phyloP scores from a whole-genome alignment of 2,888 invertebrate species.

The Sycophila texana region DNA sequence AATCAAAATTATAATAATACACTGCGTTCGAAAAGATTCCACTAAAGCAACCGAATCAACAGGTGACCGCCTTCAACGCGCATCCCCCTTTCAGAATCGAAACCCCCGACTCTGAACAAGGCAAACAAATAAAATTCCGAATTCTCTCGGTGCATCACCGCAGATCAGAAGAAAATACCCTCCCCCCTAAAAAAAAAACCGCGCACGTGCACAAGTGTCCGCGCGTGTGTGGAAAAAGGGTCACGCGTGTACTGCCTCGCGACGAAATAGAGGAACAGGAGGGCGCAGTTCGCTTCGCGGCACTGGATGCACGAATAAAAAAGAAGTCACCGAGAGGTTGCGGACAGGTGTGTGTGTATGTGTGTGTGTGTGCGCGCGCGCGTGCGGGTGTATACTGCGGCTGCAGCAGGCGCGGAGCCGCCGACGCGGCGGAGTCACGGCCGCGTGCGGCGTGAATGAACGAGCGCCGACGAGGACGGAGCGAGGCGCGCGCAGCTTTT shows the following conservation, averaged over 20 bases:
- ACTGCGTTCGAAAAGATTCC: no score
- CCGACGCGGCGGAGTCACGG: conserved; percentile 36
- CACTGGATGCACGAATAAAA: background rate
- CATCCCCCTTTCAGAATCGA: no score
- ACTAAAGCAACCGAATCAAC: no score
- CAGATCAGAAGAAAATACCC: no score
- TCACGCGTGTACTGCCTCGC: background rate
- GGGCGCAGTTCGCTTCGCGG: background rate
- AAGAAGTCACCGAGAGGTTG: background rate
- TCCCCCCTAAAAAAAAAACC: no score
- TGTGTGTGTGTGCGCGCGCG: conserved; percentile 9
- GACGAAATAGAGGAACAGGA: conserved; percentile 24
- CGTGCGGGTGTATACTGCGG: background rate
- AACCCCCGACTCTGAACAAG: no score
- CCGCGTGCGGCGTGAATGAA: conserved; percentile 37
- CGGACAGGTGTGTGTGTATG: conserved; percentile 17
- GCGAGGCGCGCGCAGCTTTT: background rate
- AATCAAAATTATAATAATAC: no score
- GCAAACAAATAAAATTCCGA: background rate
- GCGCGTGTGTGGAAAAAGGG: conserved; percentile 15
- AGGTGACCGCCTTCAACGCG: no score
- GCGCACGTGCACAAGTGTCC: background rate
- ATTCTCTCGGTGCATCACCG: background rate
- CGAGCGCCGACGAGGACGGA: conserved; percentile 10
- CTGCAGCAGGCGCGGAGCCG: no score